Base-by-base conservation (phyloP, 2,888 invertebrate genomes). In the Andricus curvator region DNA sequence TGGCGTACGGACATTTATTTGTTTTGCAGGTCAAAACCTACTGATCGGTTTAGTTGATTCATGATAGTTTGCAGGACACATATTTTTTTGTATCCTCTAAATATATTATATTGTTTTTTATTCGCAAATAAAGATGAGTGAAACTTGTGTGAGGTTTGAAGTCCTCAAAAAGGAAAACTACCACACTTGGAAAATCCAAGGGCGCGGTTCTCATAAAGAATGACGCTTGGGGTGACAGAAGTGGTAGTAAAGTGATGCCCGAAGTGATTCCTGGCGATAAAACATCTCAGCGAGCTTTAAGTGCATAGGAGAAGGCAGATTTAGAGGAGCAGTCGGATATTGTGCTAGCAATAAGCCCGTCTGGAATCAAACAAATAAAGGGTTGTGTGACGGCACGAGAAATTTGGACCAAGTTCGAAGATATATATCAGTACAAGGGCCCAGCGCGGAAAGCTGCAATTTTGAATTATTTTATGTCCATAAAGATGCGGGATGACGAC, bases 401-500 rank as follows among this genome's bases (percentile, higher is more conserved):
- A 41, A 70, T 84, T 4, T 82, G 84, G 84, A 8, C 29, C 11
- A 29, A 64, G 15, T 25, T 81, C 2, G 67, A 77, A 11, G 20
- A 33, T 56, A 62, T 29, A 41, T 79, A 81, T 67, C 78, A 78
- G 51, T 82, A 81, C 13, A 79, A 79, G 77, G 81, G 84, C 2
- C 84, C 82, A 17, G 81, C 79, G 25, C 67, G 74, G 83, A 25
- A 25, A 25, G 25, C 25, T 25, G 25, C 25, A 25, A 1, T 25
- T 25, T 25, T 25, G 25, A 25, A 84, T 15, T 65, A 78, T 15
- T 76, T 83, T 15, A 83, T 84, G 6, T 64, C 78, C 33, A 44
- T 77, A 17, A 62, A 74, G 62, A 81, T 84, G 80, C 62, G 44
- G 9, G 56, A 25, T 25, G 25, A 25, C 25, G 25, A 25, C 1